A percentile compares a stretch with the other conserved stretches of the same genome.
phyloP scores from a whole-genome alignment of 2,888 invertebrate genomes.

The Pachycephus smyrnensis region DNA sequence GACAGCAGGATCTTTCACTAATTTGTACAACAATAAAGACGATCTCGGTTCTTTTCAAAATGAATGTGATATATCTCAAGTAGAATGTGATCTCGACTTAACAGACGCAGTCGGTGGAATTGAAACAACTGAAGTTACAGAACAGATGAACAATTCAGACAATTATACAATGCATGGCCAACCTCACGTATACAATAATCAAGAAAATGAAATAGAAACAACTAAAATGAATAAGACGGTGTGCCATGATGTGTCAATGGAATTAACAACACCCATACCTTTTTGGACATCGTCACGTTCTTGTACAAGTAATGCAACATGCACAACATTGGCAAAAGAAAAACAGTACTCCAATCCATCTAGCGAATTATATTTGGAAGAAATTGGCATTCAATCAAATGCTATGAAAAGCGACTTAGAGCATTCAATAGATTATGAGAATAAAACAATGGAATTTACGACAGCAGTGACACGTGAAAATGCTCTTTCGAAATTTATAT shows the following conservation, averaged over 20 bases:
- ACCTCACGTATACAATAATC: neutral
- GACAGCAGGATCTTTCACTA: neutral
- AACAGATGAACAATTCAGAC: neutral
- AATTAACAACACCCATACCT: slow-evolving; percentile 18
- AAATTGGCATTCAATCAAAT: neutral
- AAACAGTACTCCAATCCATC: neutral
- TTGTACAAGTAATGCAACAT: neutral
- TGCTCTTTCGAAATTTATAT: neutral
- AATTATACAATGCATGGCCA: neutral
- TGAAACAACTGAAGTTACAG: neutral
- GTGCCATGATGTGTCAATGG: slow-evolving; percentile 13
- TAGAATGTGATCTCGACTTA: slow-evolving; percentile 7
- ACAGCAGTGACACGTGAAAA: slow-evolving; percentile 14
- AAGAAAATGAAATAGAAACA: neutral
- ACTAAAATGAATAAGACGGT: neutral
- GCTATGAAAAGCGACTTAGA: neutral
- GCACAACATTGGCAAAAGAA: neutral
- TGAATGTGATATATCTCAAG: neutral
- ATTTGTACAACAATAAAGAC: neutral
- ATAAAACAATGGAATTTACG: slow-evolving; percentile 34
- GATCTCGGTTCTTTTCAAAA: neutral
- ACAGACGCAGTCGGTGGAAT: slow-evolving; percentile 10
- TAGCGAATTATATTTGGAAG: neutral
- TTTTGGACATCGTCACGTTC: neutral
- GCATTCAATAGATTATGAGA: slow-evolving; percentile 10